Evolutionary conservation across 2,797 vertebrate genomes (phyloP).

Genomic region (Lophotriccus pileatus): DNA sequence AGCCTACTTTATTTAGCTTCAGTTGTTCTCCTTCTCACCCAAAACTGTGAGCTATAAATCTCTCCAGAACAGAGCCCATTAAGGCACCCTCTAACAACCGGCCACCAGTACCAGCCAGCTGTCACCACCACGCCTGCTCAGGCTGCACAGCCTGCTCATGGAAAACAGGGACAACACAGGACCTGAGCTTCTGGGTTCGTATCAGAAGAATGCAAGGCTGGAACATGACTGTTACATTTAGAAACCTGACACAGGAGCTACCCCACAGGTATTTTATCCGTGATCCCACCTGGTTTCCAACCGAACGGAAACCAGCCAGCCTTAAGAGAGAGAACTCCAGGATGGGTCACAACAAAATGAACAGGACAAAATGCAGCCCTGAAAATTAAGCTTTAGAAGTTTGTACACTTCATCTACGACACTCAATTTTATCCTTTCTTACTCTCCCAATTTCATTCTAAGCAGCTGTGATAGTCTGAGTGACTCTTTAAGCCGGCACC

Average conservation of each 20-base stretch:
- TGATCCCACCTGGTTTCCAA: not conserved
- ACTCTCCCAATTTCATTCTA: not conserved
- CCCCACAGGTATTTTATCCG: slow-evolving; percentile 10
- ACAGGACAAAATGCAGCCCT: not conserved
- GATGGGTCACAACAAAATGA: not conserved
- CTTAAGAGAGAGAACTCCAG: not conserved
- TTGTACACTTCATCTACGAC: not conserved
- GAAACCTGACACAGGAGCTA: slow-evolving; percentile 11
- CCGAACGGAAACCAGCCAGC: not conserved
- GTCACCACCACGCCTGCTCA: not conserved
- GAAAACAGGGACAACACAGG: not conserved
- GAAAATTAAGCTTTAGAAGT: not conserved
- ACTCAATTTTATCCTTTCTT: not conserved
- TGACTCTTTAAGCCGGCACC: not conserved
- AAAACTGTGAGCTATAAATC: not conserved
- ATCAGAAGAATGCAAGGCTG: not conserved
- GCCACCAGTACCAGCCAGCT: not conserved
- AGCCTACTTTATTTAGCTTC: not conserved
- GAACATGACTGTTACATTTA: not conserved
- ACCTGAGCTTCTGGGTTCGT: not conserved
- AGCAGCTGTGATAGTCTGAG: not conserved
- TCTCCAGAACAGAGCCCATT: not conserved
- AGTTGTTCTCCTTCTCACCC: not conserved
- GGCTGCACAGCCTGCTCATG: not conserved
- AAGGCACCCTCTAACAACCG: not conserved